phyloP scores from a whole-genome alignment of 2,797 vertebrate genomes.

The Anguilla marmorata region DNA sequence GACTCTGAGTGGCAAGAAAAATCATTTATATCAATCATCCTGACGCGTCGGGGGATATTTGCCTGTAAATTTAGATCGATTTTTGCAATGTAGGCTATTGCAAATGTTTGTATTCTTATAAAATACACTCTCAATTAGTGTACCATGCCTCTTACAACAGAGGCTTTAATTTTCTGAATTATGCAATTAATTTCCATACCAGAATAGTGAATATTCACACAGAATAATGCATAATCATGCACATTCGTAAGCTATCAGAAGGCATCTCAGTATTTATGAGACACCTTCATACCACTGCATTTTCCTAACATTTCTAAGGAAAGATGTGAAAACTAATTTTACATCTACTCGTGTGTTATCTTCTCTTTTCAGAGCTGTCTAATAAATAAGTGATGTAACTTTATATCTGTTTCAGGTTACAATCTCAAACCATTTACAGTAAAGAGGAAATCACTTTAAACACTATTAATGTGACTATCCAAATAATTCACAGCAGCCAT shows the following conservation, averaged over 20 bases:
- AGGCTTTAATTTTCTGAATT: too few relatives aligned
- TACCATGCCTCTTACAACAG: too few relatives aligned
- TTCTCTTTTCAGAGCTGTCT: background rate
- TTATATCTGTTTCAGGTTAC: too few relatives aligned
- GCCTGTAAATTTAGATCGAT: too few relatives aligned
- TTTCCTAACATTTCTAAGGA: background rate
- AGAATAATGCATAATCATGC: background rate
- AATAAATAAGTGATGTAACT: too few relatives aligned
- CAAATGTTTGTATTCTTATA: too few relatives aligned
- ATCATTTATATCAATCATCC: too few relatives aligned
- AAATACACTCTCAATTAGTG: too few relatives aligned
- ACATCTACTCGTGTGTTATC: background rate
- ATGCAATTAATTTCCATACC: background rate
- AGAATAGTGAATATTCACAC: background rate
- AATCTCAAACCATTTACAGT: too few relatives aligned
- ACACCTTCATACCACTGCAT: background rate
- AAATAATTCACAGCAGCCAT: background rate
- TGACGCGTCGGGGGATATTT: too few relatives aligned
- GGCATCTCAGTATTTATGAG: background rate
- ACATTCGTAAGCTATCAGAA: background rate
- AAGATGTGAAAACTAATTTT: background rate
- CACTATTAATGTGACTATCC: background rate
- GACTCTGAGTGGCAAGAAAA: background rate
- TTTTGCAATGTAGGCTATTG: too few relatives aligned
- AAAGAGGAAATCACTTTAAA: background rate